Evolutionary conservation across 1,140 invertebrate species (phyloP).

Genomic region (Drosophila varians): DNA sequence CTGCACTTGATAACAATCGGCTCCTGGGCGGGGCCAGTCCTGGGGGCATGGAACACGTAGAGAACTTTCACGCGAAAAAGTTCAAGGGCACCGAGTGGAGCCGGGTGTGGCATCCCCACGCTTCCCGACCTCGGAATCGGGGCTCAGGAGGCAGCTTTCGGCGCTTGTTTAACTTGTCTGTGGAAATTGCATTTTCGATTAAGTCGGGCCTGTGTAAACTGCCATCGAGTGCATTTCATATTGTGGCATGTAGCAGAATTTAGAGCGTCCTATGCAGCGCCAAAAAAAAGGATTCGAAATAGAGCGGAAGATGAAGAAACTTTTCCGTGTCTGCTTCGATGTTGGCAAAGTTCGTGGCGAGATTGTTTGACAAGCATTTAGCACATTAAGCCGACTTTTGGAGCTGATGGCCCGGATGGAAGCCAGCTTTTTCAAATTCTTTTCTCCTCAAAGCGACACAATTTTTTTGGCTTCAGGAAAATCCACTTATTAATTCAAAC

Average conservation of each 20-base stretch:
- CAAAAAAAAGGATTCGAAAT: background rate
- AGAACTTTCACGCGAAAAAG: slow-evolving; percentile 67
- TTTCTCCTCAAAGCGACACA: background rate
- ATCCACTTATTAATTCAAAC: too few species aligned
- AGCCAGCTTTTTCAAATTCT: slow-evolving; percentile 13
- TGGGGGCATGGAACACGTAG: background rate
- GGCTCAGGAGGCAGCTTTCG: slow-evolving; percentile 19
- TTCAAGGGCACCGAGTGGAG: slow-evolving; percentile 60
- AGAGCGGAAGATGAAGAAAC: slow-evolving; percentile 29
- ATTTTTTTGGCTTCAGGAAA: background rate
- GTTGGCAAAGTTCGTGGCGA: slow-evolving; percentile 37
- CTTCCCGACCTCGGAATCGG: slow-evolving; percentile 5
- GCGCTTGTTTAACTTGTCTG: slow-evolving; percentile 63
- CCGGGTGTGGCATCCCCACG: slow-evolving; percentile 14
- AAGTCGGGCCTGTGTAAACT: slow-evolving; percentile 63
- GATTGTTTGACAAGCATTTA: slow-evolving; percentile 48
- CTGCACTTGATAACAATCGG: slow-evolving; percentile 77
- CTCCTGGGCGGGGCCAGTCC: slow-evolving; percentile 2
- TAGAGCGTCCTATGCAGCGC: background rate
- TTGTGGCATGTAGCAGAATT: slow-evolving; percentile 41
- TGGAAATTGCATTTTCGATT: slow-evolving; percentile 76
- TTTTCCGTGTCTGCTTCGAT: slow-evolving; percentile 48
- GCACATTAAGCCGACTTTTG: slow-evolving; percentile 45
- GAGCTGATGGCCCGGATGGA: slow-evolving; percentile 5
- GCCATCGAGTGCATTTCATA: slow-evolving; percentile 66